A percentile compares a stretch with the other conserved stretches of the same genome.
These are phyloP conservation scores for Peromyscus leucopus DNA, from an alignment of 2,113 vertebrate genomes.

Conservation along the genomic window DNA sequence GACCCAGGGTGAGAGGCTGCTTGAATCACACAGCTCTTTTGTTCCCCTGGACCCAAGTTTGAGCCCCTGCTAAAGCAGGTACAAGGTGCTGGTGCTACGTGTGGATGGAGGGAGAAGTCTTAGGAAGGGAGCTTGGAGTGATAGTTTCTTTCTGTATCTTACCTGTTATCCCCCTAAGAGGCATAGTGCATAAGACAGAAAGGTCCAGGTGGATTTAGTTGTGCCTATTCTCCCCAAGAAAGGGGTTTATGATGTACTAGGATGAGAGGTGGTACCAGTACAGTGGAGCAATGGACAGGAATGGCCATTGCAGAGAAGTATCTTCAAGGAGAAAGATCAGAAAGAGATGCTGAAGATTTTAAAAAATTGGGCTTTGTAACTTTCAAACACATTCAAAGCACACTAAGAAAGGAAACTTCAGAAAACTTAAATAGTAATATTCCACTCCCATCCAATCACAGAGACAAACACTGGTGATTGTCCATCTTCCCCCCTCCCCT, in stretches of 20 bases:
- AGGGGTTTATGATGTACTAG: rapidly evolving
- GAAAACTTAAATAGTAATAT: background rate
- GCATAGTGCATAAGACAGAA: background rate
- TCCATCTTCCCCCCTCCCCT: background rate
- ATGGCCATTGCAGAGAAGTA: background rate
- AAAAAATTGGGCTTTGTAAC: background rate
- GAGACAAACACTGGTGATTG: no score
- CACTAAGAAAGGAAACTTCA: background rate
- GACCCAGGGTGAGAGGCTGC: background rate
- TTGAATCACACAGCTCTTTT: background rate
- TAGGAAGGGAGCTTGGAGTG: background rate
- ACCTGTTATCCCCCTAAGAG: background rate
- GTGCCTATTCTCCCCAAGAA: rapidly evolving
- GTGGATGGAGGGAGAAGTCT: background rate
- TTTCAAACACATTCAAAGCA: background rate
- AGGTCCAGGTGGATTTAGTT: background rate
- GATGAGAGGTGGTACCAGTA: rapidly evolving
- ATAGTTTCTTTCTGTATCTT: background rate
- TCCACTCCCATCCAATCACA: rapidly evolving
- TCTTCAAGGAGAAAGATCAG: background rate
- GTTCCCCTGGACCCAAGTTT: no score
- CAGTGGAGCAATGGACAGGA: rapidly evolving
- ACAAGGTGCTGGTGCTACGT: no score
- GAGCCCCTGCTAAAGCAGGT: background rate
- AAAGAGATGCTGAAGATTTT: background rate